phyloP scores from a whole-genome alignment of 2,888 invertebrate genomes.

The Flexamia atlantica region DNA sequence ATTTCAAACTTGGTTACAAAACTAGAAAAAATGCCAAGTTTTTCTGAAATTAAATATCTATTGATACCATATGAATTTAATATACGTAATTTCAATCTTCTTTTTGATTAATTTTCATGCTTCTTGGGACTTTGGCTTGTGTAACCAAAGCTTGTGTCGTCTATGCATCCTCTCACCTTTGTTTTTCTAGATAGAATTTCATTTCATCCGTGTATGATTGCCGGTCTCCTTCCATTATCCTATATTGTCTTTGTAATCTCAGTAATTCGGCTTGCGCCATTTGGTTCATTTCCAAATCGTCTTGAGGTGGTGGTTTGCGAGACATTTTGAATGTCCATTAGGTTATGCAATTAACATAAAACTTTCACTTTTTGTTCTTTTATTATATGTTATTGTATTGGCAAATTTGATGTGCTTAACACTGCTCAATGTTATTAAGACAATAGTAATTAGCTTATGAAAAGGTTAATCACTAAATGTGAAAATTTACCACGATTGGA shows the following conservation, averaged over 20 bases:
- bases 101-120: too few relatives aligned
- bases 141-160: too few relatives aligned
- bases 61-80: too few relatives aligned
- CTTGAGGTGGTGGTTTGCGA: conserved; percentile 70
- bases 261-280: conserved; percentile 88
- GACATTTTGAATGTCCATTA: conserved; percentile 55
- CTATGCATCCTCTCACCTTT: conserved; percentile 71
- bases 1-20: too few relatives aligned
- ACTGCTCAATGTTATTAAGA: background rate
- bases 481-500: background rate
- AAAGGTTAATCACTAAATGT: background rate
- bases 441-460: background rate
- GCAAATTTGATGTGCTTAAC: background rate
- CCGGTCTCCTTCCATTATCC: conserved; percentile 90
- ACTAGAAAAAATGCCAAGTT: too few relatives aligned
- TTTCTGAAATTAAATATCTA: too few relatives aligned
- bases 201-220: conserved; percentile 84
- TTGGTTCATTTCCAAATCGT: conserved; percentile 86
- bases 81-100: too few relatives aligned
- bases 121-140: too few relatives aligned
- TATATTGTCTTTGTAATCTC: conserved; percentile 88
- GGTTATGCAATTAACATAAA: background rate
- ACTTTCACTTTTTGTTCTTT: background rate
- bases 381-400: background rate
- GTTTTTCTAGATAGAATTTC: conserved; percentile 78